Evolutionary conservation across 1,140 invertebrate species (phyloP), one percentile per base, ranked within the genome.

Genomic region (Monochamus saltuarius): DNA sequence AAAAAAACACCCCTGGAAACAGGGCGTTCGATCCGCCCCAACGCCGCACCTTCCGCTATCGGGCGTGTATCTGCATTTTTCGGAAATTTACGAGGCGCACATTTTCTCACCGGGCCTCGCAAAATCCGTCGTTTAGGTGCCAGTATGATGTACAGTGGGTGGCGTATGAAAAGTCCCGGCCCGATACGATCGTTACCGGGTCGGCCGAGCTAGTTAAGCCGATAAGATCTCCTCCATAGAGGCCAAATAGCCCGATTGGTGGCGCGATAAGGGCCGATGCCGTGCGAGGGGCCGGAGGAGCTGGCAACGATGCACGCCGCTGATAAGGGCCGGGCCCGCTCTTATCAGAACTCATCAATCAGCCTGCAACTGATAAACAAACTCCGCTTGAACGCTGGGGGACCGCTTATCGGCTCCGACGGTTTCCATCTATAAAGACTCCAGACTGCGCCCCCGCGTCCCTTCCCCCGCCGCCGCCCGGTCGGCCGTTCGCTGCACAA

Each of bases 311-410:
- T 71, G 63, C 67, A 65, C 61, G 65, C 67, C 55, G 57, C 47
- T 65, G 72, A 74, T 74, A 74, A 71, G 64, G 65, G 62, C 56
- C 50, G 65, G 71, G 61, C 67, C 67, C 60, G 60, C 58, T 63
- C 62, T 74, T 74, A 74, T 74, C 73, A 69, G 38, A 62, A 68
- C 70, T 71, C 69, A 71, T 71, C 69, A 71, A 71, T 71, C 69
- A 71, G 69, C 65, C 69, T 62, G 64, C 62, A 69, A 71, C 69
- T 71, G 69, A 71, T 71, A 71, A 71, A 71, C 69, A 71, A 71
- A 71, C 69, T 71, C 69, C 54, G 67, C 65, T 69, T 69, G 65
- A 71, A 68, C 66, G 65, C 64, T 63, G 67, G 67, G 67, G 67
- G 64, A 64, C 65, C 65, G 62, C 65, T 71, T 69, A 69, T 69